Conservation (phyloP, 2,888 invertebrate species). For the Oscheius sp. region DNA sequence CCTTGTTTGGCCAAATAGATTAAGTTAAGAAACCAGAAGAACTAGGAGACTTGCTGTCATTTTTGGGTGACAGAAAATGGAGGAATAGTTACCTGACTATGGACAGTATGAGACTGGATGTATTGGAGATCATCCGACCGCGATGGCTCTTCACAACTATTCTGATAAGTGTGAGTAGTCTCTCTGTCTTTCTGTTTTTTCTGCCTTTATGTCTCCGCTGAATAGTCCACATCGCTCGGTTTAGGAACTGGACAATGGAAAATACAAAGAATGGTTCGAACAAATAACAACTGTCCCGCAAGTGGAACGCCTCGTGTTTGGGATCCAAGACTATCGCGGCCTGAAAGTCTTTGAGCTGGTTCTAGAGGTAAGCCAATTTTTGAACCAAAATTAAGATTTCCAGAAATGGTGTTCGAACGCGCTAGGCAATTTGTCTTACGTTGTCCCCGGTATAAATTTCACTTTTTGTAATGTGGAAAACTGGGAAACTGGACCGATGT, state of each 20-base stretch:
- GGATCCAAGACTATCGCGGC: slow-evolving; percentile 8
- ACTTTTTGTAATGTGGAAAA: slow-evolving; percentile 21
- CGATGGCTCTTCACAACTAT: background rate
- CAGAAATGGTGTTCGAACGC: slow-evolving; percentile 3
- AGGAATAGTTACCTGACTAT: background rate
- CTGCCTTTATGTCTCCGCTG: too few relatives aligned
- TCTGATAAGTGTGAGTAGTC: background rate
- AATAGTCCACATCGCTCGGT: background rate
- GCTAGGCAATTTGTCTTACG: background rate
- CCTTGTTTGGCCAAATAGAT: background rate
- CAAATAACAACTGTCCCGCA: background rate
- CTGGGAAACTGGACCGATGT: background rate
- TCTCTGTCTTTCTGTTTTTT: too few relatives aligned
- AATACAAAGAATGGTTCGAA: background rate
- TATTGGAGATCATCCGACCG: slow-evolving; percentile 2
- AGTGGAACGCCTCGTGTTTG: background rate
- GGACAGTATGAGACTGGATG: background rate
- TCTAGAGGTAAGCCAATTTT: background rate
- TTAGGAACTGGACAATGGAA: background rate
- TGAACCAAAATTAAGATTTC: background rate
- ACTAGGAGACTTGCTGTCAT: background rate
- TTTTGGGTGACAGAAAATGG: background rate
- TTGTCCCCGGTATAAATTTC: slow-evolving; percentile 15
- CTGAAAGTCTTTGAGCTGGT: slow-evolving; percentile 2
- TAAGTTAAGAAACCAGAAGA: background rate